Evolutionary conservation across 2,888 invertebrate genomes (phyloP).

Genomic region (Neelides folsomi): DNA sequence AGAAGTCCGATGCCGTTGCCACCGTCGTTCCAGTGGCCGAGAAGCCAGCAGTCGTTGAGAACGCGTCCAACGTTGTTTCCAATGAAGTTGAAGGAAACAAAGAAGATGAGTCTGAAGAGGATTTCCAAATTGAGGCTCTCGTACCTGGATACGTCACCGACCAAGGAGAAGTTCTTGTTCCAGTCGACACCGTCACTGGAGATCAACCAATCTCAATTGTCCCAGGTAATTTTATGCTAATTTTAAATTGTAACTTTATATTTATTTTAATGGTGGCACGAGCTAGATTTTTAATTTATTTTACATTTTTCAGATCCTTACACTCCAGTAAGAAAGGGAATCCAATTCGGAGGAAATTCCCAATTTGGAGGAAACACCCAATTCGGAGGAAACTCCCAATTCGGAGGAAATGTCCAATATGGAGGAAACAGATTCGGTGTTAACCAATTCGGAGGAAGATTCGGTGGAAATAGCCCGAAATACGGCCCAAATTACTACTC

Average conservation of each 20-base stretch:
- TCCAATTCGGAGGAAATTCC: conserved; percentile 8
- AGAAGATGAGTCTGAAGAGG: conserved; percentile 11
- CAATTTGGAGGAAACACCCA: conserved; percentile 15
- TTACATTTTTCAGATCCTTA: conserved; percentile 19
- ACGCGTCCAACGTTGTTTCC: conserved; percentile 6
- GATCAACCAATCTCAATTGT: conserved; percentile 30
- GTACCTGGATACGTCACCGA: conserved; percentile 32
- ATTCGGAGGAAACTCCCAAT: conserved; percentile 3
- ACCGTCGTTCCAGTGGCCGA: conserved; percentile 3
- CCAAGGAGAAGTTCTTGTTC: conserved; percentile 31
- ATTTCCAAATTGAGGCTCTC: conserved; percentile 24
- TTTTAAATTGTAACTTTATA: too few species aligned
- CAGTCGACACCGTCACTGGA: conserved; percentile 32
- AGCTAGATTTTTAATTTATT: too few species aligned
- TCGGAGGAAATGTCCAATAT: conserved; percentile 8
- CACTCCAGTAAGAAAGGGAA: conserved; percentile 22
- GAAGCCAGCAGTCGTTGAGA: conserved; percentile 9
- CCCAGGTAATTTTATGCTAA: conserved; percentile 26
- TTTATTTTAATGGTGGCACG: too few species aligned
- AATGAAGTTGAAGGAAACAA: conserved; percentile 2
- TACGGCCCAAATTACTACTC: neutral
- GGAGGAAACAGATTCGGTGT: conserved; percentile 10
- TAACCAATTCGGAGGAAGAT: conserved; percentile 2
- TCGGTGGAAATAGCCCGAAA: conserved; percentile 5
- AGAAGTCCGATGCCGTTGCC: conserved; percentile 13